These are phyloP conservation scores for Drosophila ambigua DNA, from an alignment of 1,140 invertebrate species.

Conservation along the genomic window DNA sequence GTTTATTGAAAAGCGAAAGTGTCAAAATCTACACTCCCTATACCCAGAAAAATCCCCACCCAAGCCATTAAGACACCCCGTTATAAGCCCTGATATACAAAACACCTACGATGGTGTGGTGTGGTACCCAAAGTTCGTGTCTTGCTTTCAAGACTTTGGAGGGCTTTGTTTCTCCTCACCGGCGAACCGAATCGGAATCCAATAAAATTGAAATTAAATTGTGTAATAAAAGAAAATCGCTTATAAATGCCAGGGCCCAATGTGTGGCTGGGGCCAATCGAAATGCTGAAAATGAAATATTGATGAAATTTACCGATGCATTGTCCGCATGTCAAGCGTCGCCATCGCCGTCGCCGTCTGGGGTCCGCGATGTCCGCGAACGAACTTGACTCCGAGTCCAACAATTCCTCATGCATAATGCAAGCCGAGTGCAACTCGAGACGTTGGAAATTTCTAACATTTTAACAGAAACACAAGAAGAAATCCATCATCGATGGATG, in stretches of 20 bases:
- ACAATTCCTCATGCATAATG: constrained; percentile 67
- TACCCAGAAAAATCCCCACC: constrained; percentile 3
- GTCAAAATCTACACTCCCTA: constrained; percentile 19
- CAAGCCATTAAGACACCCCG: constrained; percentile 17
- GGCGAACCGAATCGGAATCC: constrained; percentile 42
- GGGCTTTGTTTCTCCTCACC: constrained; percentile 29
- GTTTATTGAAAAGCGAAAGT: constrained; percentile 66
- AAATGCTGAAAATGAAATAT: constrained; percentile 70
- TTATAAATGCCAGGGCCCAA: constrained; percentile 38
- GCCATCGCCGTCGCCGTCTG: constrained; percentile 1
- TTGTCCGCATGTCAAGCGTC: constrained; percentile 49
- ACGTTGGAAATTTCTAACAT: constrained; percentile 68
- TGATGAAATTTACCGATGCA: constrained; percentile 66
- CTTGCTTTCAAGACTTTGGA: constrained; percentile 48
- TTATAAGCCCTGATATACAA: constrained; percentile 35
- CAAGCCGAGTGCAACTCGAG: constrained; percentile 59
- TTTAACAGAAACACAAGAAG: constrained; percentile 24
- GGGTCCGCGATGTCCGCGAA: constrained; percentile 7
- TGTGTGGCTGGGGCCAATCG: constrained; percentile 34
- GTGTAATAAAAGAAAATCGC: constrained; percentile 70
- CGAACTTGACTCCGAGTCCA: constrained; percentile 22
- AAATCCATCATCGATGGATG: constrained; percentile 34
- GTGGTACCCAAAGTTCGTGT: constrained; percentile 27
- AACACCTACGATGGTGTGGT: constrained; percentile 38
- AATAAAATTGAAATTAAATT: constrained; percentile 61